Percentiles rank a stretch among this genome's conserved stretches.
These are phyloP conservation scores for Aphrophora alni DNA, from an alignment of 2,888 invertebrate genomes.

Conservation along the genomic window DNA sequence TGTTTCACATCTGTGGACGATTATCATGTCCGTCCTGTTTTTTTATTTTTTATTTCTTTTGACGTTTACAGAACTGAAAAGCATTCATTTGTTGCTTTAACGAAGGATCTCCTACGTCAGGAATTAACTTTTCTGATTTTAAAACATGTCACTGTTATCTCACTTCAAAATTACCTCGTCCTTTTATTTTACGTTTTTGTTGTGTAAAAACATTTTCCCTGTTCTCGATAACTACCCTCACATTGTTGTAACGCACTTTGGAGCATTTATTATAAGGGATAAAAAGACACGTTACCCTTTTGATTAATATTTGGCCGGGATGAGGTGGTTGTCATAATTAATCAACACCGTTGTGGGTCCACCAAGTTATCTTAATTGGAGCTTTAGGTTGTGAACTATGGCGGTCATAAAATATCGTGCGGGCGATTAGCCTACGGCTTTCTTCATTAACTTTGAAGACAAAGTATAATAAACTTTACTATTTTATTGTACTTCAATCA, in stretches of 20 bases:
- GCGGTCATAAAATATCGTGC: neutral
- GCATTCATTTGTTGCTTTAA: neutral
- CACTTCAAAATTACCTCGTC: neutral
- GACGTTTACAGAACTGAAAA: neutral
- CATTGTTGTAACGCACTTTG: neutral
- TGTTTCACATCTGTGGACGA: neutral
- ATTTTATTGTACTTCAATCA: too few relatives aligned
- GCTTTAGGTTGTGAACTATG: neutral
- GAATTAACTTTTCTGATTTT: neutral
- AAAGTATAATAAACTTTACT: too few relatives aligned
- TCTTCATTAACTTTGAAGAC: too few relatives aligned
- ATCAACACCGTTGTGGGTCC: neutral
- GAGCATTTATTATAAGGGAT: neutral
- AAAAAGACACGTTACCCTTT: neutral
- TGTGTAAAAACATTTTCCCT: neutral
- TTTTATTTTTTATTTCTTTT: neutral
- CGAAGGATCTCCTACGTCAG: neutral
- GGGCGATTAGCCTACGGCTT: neutral
- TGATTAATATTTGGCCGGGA: constrained; percentile 2
- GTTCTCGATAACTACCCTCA: neutral
- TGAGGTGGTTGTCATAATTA: neutral
- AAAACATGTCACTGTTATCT: neutral
- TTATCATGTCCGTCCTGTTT: neutral
- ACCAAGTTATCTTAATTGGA: neutral
- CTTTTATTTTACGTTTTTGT: neutral